Conservation (phyloP, 2,888 invertebrate species). For the Rhogogaster chlorosoma region DNA sequence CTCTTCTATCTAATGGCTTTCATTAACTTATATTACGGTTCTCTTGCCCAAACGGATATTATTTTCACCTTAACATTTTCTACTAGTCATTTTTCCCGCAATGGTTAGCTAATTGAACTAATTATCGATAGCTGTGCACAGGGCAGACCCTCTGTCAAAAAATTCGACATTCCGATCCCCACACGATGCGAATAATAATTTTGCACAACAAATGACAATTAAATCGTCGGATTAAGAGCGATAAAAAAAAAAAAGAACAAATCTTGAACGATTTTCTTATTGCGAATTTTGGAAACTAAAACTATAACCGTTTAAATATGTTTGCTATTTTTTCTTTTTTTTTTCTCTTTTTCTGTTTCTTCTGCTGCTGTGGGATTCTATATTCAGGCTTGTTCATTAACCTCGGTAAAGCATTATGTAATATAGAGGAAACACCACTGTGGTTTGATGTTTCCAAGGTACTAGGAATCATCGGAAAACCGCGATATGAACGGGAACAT, state of each 20-base stretch:
- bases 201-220: too few species aligned
- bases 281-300: not conserved
- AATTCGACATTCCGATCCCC: not conserved
- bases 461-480: not conserved
- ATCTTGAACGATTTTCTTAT: too few species aligned
- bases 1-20: not conserved
- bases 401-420: not conserved
- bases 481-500: not conserved
- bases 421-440: not conserved
- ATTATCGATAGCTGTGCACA: not conserved
- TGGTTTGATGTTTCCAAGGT: not conserved
- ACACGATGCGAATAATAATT: too few species aligned
- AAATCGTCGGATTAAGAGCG: too few species aligned
- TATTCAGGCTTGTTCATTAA: not conserved
- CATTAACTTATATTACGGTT: not conserved
- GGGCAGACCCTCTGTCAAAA: not conserved
- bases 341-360: not conserved
- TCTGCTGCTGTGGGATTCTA: not conserved
- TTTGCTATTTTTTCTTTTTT: not conserved
- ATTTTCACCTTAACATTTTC: not conserved
- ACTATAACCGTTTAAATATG: not conserved
- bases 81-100: not conserved
- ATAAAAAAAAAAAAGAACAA: too few species aligned
- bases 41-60: not conserved
- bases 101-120: not conserved